These are phyloP conservation scores for Jaculus jaculus DNA, from an alignment of 2,113 vertebrate species.

Conservation along the genomic window DNA sequence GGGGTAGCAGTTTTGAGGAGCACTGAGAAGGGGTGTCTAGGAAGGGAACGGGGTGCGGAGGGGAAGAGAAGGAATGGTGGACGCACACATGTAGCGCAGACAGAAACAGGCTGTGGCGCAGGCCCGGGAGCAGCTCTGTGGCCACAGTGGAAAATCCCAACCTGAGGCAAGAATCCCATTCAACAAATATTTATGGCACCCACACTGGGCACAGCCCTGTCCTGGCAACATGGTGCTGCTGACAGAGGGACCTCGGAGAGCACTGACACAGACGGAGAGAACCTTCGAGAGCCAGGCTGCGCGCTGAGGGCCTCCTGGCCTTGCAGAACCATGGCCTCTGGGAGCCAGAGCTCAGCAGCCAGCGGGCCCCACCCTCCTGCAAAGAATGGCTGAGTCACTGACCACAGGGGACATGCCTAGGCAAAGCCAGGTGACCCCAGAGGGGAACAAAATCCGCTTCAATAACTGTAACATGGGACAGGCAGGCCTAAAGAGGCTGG, in stretches of 20 bases:
- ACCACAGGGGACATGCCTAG: neutral
- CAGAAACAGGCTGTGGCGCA: neutral
- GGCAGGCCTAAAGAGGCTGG: no score
- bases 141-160: slow-evolving; percentile 62
- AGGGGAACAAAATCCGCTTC: neutral
- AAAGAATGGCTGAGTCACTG: slow-evolving; percentile 50
- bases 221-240: neutral
- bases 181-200: slow-evolving; percentile 46
- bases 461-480: rapidly evolving
- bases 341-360: neutral
- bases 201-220: neutral
- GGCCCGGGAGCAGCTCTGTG: neutral
- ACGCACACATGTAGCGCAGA: neutral
- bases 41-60: neutral
- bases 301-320: neutral
- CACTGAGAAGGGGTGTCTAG: neutral
- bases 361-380: neutral
- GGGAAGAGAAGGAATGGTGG: neutral
- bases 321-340: rapidly evolving
- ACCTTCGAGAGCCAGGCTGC: neutral
- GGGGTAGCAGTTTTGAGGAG: neutral
- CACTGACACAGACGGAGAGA: neutral
- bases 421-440: neutral
- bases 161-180: slow-evolving; percentile 35
- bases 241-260: neutral